Conservation (phyloP, 1,140 invertebrate species). For the Sitophilus oryzae region DNA sequence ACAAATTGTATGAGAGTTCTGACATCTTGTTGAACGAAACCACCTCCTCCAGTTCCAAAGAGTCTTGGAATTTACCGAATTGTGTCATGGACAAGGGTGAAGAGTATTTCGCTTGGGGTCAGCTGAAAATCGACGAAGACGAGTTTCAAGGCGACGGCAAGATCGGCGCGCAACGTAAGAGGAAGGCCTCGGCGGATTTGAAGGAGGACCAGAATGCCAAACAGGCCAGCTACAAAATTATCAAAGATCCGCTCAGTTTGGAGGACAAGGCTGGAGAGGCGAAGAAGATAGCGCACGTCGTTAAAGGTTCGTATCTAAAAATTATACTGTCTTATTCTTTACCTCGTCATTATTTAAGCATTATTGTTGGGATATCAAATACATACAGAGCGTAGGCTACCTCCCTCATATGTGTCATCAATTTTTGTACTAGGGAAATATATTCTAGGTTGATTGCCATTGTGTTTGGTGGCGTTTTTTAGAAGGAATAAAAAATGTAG, state of each 20-base stretch:
- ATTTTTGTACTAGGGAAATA: too few species aligned
- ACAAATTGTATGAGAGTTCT: conserved; percentile 38
- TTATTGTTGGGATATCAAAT: too few species aligned
- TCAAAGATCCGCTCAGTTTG: conserved; percentile 28
- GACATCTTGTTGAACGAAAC: conserved; percentile 32
- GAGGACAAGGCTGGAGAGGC: conserved; percentile 20
- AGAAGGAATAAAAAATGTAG: too few species aligned
- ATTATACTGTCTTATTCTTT: not conserved
- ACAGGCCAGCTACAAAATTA: conserved; percentile 23
- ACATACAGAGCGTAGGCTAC: too few species aligned
- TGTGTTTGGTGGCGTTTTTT: too few species aligned
- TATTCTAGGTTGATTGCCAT: too few species aligned
- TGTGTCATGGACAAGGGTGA: conserved; percentile 39
- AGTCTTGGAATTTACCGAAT: conserved; percentile 33
- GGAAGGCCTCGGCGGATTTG: conserved; percentile 26
- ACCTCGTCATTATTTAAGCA: too few species aligned
- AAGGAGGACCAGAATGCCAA: conserved; percentile 26
- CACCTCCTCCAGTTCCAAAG: conserved; percentile 29
- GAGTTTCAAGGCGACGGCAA: conserved; percentile 11
- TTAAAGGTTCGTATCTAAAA: conserved; percentile 12
- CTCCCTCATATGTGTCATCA: too few species aligned
- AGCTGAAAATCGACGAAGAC: conserved; percentile 35
- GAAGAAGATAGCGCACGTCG: conserved; percentile 23
- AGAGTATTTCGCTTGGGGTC: conserved; percentile 42
- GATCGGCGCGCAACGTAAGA: conserved; percentile 24